Percentiles rank a stretch among this genome's conserved stretches.
These are phyloP conservation scores for Synanthedon andrenaeformis DNA, from an alignment of 2,888 invertebrate genomes.

Conservation along the genomic window DNA sequence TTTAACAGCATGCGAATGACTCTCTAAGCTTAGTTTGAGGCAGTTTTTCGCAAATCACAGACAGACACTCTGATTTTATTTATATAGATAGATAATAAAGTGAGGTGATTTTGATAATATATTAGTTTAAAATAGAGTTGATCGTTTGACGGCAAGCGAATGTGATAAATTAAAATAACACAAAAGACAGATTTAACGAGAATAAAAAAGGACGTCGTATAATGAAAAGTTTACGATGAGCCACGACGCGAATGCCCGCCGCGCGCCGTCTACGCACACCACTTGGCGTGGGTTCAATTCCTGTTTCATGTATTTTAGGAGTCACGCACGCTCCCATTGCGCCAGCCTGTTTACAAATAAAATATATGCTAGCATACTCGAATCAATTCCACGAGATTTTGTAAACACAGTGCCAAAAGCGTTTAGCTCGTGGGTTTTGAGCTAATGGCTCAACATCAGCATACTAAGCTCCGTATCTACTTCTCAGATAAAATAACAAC, in stretches of 20 bases:
- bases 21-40: too few species aligned
- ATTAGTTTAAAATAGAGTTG: too few species aligned
- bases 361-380: slow-evolving; percentile 57
- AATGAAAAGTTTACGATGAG: slow-evolving; percentile 58
- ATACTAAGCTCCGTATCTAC: background rate
- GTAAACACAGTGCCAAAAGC: slow-evolving; percentile 57
- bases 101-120: too few species aligned
- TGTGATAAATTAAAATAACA: slow-evolving; percentile 41
- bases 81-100: too few species aligned
- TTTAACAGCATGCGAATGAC: too few species aligned
- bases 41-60: too few species aligned
- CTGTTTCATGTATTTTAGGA: slow-evolving; percentile 66
- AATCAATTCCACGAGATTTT: slow-evolving; percentile 58
- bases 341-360: slow-evolving; percentile 64
- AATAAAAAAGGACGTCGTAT: slow-evolving; percentile 57
- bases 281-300: slow-evolving; percentile 65
- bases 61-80: too few species aligned
- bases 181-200: slow-evolving; percentile 43
- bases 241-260: slow-evolving; percentile 16
- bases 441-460: slow-evolving; percentile 7
- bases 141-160: slow-evolving; percentile 11
- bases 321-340: slow-evolving; percentile 41
- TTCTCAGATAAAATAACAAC: too few species aligned
- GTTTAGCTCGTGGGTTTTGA: slow-evolving; percentile 33
- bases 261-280: slow-evolving; percentile 62